phyloP scores from a whole-genome alignment of 2,113 vertebrate genomes.

The Oceanodroma tethys region DNA sequence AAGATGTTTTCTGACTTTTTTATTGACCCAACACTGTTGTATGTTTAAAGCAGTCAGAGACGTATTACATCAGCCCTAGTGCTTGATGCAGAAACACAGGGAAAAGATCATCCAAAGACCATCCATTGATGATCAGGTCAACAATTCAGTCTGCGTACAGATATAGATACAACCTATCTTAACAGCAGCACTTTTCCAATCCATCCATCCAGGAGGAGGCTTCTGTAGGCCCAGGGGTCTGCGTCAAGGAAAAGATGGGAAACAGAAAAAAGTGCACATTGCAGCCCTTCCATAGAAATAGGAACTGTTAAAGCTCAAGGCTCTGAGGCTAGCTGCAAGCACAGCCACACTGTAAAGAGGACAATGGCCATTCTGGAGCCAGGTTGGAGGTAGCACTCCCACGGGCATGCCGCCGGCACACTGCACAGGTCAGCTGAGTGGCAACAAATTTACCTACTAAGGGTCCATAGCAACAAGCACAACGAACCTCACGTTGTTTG shows the following conservation, averaged over 20 bases:
- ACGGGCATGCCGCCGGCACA: accelerated
- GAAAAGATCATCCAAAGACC: background rate
- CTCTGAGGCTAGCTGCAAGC: background rate
- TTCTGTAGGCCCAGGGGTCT: background rate
- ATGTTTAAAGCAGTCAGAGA: slow-evolving; percentile 7
- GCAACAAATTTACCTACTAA: background rate
- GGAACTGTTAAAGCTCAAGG: background rate
- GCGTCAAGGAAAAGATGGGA: background rate
- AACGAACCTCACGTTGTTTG: accelerated
- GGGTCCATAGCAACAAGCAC: background rate
- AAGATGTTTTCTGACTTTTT: slow-evolving; percentile 16
- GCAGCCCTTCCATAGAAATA: background rate
- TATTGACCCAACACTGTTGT: background rate
- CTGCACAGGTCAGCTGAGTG: accelerated
- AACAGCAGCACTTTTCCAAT: background rate
- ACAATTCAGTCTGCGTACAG: background rate
- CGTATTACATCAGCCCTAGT: background rate
- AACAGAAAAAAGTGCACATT: background rate
- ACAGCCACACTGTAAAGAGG: accelerated
- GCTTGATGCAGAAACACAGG: background rate
- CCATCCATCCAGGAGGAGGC: background rate
- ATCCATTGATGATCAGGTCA: background rate
- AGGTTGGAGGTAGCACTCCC: background rate
- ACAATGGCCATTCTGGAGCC: background rate
- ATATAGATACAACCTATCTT: background rate